Conservation (phyloP, 2,888 invertebrate genomes). For the Syritta pipiens region DNA sequence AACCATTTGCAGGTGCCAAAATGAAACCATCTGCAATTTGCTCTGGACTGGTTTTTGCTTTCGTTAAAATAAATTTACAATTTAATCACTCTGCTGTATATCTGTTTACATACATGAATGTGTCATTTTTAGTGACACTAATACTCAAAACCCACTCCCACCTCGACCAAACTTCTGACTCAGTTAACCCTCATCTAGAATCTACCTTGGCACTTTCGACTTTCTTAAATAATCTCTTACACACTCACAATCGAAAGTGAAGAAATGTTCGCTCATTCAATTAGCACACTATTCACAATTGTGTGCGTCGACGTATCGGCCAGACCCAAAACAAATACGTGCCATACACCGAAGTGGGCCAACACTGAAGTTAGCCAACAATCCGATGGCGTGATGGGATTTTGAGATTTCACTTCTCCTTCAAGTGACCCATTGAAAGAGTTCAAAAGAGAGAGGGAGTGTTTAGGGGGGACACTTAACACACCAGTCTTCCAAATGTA, state of each 20-base stretch:
- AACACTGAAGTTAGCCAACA: constrained; percentile 27
- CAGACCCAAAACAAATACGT: background rate
- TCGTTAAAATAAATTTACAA: background rate
- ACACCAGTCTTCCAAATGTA: no score
- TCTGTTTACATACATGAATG: no score
- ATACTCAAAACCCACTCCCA: background rate
- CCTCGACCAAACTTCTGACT: constrained; percentile 13
- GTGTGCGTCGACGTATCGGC: background rate
- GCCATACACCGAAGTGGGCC: constrained; percentile 24
- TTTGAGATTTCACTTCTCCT: constrained; percentile 39
- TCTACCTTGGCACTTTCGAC: constrained; percentile 36
- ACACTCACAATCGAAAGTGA: constrained; percentile 49
- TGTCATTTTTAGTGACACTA: constrained; percentile 13
- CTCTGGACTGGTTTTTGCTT: background rate
- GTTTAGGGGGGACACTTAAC: no score
- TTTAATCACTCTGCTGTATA: no score
- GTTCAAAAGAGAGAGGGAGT: no score
- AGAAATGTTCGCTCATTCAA: constrained; percentile 20
- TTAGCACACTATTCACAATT: constrained; percentile 25
- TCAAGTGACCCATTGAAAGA: background rate
- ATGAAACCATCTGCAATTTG: no score
- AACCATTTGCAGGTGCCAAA: no score
- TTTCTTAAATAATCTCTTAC: constrained; percentile 42
- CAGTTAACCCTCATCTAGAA: constrained; percentile 1
- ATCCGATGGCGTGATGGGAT: background rate